Evolutionary conservation across 1,140 invertebrate genomes (phyloP), one percentile per base, ranked within the genome.

Genomic region (Telenomus remus): DNA sequence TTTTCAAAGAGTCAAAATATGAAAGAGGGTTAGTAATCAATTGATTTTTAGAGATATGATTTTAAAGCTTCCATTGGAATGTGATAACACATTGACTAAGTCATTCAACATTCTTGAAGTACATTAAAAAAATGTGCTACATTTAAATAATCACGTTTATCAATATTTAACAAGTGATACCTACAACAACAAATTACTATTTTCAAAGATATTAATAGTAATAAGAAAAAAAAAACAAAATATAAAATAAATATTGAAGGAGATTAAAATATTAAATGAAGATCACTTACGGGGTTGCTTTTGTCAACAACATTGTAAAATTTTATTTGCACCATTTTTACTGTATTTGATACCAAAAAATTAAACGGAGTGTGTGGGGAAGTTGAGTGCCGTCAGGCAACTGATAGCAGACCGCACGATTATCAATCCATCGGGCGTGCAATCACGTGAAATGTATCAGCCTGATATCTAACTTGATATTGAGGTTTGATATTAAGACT

Each of bases 301-400:
- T 82, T 81, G 70, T 85, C 79, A 14, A 83, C 74, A 15, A 82
- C 79, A 61, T 78, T 81, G 68, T 82, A 81, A 37, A 85, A 77
- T 78, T 80, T 83, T 15, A 85, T 82, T 76, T 85, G 82, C 50
- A 85, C 83, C 82, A 85, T 85, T 27, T 27, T 27, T 1, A 27
- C 19, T 3, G 6, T 3, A 27, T 27, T 27, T 27, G 1, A 3
- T 69, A 12, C 4, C 35, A 3, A 55, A 15, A 35, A 9, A 44
- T 4, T 9, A 4, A 27, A 13, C 42, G 53, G 10, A 10, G 6
- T 33, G 50, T 49, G 35, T 71, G 33, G 3, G 63, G 72, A 66
- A 55, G 61, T 65, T 33, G 66, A 76, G 70, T 65, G 74, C 78
- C 75, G 71, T 68, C 73, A 80, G 76, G 53, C 76, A 70, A 81